Percentiles rank a stretch among this genome's conserved stretches.
phyloP scores from a whole-genome alignment of 2,797 vertebrate species.

The Notolabrus celidotus region DNA sequence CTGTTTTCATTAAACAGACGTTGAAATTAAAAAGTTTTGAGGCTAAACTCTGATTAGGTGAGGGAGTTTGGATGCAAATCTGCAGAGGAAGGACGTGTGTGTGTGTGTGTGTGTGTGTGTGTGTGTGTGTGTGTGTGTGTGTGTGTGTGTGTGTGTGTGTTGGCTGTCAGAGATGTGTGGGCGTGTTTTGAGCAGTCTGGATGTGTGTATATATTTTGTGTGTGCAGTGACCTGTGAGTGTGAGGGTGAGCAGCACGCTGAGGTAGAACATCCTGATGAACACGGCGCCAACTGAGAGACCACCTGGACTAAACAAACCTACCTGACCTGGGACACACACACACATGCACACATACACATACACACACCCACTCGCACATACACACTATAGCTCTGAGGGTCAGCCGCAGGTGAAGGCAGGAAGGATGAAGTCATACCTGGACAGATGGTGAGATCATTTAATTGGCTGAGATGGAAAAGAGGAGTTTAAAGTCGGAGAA shows the following conservation, averaged over 20 bases:
- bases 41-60: constrained; percentile 17
- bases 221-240: constrained; percentile 18
- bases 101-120: too few species aligned
- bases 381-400: neutral
- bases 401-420: neutral
- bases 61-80: constrained; percentile 9
- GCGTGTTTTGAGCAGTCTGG: constrained; percentile 24
- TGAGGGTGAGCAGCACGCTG: constrained; percentile 35
- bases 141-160: constrained; percentile 10
- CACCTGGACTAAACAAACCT: constrained; percentile 53
- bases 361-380: constrained; percentile 23
- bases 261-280: constrained; percentile 61
- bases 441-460: neutral
- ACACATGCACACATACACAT: constrained; percentile 19
- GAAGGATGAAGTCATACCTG: neutral
- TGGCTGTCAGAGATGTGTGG: constrained; percentile 12
- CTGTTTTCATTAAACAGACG: neutral
- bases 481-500: too few species aligned
- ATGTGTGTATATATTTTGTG: too few species aligned
- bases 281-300: constrained; percentile 60
- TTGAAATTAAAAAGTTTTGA: neutral
- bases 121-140: too few species aligned
- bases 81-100: constrained; percentile 27
- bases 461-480: neutral
- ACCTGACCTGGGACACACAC: constrained; percentile 1